phyloP scores from a whole-genome alignment of 2,113 vertebrate species.

The Pedetes capensis region DNA sequence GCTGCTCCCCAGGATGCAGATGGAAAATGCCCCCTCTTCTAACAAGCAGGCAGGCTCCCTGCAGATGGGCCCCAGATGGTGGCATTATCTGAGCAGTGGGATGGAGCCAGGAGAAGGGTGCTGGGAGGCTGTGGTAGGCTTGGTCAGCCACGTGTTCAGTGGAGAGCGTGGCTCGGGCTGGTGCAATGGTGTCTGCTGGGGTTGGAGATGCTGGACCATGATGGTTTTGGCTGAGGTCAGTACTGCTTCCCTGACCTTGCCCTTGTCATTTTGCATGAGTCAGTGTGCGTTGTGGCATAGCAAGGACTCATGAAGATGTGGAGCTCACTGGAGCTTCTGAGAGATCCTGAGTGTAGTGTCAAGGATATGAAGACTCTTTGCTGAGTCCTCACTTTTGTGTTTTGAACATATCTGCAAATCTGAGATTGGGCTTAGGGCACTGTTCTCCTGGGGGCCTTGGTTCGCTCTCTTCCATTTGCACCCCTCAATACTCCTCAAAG shows the following conservation, averaged over 20 bases:
- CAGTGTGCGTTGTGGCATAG: background rate
- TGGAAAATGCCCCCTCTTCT: constrained; percentile 12
- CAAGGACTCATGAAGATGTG: background rate
- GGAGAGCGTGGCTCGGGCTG: background rate
- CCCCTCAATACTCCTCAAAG: background rate
- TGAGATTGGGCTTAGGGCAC: background rate
- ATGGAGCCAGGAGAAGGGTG: constrained; percentile 3
- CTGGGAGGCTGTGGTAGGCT: background rate
- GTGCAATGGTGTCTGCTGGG: background rate
- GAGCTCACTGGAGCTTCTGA: background rate
- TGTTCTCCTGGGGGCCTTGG: background rate
- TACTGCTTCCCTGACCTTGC: background rate
- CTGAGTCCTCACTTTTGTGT: background rate
- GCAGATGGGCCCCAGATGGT: constrained; percentile 57
- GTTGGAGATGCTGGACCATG: background rate
- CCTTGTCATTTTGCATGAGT: background rate
- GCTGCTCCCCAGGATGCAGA: background rate
- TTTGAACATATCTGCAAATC: background rate
- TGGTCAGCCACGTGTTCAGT: background rate
- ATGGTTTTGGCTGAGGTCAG: background rate
- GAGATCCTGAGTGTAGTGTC: background rate
- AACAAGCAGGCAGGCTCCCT: constrained; percentile 16
- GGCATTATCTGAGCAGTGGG: constrained; percentile 50
- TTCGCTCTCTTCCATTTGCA: background rate
- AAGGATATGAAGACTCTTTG: background rate